phyloP scores from a whole-genome alignment of 1,140 invertebrate species.

The Cydia strobilella region DNA sequence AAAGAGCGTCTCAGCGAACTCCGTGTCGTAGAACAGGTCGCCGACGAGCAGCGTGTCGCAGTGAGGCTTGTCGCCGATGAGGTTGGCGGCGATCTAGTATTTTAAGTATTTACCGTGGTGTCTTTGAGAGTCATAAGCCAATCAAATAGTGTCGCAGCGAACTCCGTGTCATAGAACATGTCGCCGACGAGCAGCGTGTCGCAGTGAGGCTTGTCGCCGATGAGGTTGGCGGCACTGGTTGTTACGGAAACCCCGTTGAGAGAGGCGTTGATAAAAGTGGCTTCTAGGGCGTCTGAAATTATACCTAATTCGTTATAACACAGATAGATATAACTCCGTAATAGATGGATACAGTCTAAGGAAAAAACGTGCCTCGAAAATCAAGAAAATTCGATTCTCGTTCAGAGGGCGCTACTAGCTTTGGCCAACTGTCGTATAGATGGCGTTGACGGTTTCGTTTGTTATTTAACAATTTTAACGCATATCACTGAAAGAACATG shows the following conservation, averaged over 20 bases:
- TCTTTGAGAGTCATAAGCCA: slow-evolving; percentile 72
- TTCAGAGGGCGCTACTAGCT: too few species aligned
- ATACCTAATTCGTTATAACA: too few species aligned
- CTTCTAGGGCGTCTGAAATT: background rate
- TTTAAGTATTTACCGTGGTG: slow-evolving; percentile 53
- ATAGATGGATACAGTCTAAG: too few species aligned
- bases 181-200: slow-evolving; percentile 81
- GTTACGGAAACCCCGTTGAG: slow-evolving; percentile 72
- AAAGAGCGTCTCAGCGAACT: slow-evolving; percentile 71
- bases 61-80: too few species aligned
- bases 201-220: slow-evolving; percentile 56
- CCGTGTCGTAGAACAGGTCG: slow-evolving; percentile 76
- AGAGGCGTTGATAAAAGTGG: background rate
- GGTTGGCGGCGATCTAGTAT: slow-evolving; percentile 12
- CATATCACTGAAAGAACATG: too few species aligned
- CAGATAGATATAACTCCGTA: too few species aligned
- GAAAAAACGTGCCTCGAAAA: too few species aligned
- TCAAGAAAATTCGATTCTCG: too few species aligned
- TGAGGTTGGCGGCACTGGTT: slow-evolving; percentile 65
- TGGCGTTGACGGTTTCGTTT: too few species aligned
- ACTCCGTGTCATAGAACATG: slow-evolving; percentile 81
- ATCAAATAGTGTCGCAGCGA: slow-evolving; percentile 66
- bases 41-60: slow-evolving; percentile 78
- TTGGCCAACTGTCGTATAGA: too few species aligned
- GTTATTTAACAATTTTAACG: too few species aligned